A percentile compares a stretch with the other conserved stretches of the same genome.
Conservation (phyloP, 2,797 vertebrate genomes). For the Enteromius afrohamiltoni region DNA sequence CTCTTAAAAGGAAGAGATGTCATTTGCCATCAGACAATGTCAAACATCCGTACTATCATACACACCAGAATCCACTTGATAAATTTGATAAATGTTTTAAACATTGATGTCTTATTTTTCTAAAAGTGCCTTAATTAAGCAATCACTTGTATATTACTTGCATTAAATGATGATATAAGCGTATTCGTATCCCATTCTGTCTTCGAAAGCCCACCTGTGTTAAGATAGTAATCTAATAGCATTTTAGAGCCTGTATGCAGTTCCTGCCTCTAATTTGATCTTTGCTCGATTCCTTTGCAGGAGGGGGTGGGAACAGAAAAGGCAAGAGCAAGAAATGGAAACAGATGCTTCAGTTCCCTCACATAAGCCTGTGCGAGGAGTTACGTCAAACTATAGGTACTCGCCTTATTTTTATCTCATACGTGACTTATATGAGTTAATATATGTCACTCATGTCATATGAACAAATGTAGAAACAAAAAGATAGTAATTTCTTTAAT, state of each 20-base stretch:
- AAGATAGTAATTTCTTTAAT: neutral
- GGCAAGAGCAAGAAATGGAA: slow-evolving; percentile 99
- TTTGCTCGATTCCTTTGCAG: slow-evolving; percentile 73
- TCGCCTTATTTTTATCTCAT: neutral
- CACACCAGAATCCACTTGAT: neutral
- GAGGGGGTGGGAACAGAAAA: slow-evolving; percentile 94
- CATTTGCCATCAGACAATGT: neutral
- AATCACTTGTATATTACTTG: neutral
- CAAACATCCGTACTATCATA: neutral
- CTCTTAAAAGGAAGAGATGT: neutral
- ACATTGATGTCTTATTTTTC: neutral
- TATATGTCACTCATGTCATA: neutral
- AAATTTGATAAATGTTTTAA: neutral
- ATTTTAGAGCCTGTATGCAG: slow-evolving; percentile 41
- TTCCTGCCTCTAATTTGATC: slow-evolving; percentile 54
- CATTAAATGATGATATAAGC: neutral
- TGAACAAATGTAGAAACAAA: neutral
- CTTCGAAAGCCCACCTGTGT: slow-evolving; percentile 46
- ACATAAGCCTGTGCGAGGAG: slow-evolving; percentile 94
- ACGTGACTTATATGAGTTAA: neutral
- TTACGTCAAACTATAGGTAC: slow-evolving; percentile 88
- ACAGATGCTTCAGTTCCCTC: slow-evolving; percentile 97
- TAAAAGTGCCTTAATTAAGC: slow-evolving; percentile 1
- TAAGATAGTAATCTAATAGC: slow-evolving; percentile 55
- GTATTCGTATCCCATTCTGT: slow-evolving; percentile 30